Conservation (phyloP, 2,797 vertebrate species). For the Dallia pectoralis region DNA sequence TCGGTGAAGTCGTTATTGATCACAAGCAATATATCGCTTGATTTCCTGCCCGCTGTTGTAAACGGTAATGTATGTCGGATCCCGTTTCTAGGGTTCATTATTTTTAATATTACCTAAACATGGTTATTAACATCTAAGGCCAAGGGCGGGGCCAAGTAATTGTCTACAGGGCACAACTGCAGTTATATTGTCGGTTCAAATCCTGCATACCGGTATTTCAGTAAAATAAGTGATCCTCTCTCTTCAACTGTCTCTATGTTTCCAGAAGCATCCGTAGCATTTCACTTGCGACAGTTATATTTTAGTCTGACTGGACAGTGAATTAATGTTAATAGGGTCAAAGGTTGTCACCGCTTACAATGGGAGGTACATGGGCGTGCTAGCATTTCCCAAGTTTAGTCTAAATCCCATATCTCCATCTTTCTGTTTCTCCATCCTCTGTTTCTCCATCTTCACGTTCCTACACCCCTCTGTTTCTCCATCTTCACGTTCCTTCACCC, state of each 20-base stretch:
- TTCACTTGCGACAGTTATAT: too few relatives aligned
- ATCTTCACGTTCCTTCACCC: accelerated
- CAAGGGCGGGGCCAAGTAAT: too few relatives aligned
- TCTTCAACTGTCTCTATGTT: too few relatives aligned
- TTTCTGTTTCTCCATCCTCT: background rate
- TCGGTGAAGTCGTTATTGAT: constrained; percentile 49
- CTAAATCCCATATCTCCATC: constrained; percentile 35
- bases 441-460: accelerated
- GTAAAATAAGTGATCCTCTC: too few relatives aligned
- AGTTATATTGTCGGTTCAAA: too few relatives aligned
- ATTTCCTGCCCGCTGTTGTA: constrained; percentile 59
- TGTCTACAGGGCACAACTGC: too few relatives aligned
- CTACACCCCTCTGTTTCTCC: too few relatives aligned
- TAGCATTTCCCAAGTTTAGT: constrained; percentile 38
- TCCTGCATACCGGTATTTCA: too few relatives aligned
- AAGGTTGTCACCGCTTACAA: constrained; percentile 38
- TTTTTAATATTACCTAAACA: too few relatives aligned
- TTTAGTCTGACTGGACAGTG: background rate
- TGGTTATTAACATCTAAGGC: too few relatives aligned
- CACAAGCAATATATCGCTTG: constrained; percentile 56
- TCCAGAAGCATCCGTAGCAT: background rate
- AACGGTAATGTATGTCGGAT: background rate
- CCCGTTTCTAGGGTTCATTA: too few relatives aligned
- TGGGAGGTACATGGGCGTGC: constrained; percentile 31
- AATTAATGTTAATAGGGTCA: background rate